A percentile compares a stretch with the other conserved stretches of the same genome.
Evolutionary conservation across 2,888 invertebrate genomes (phyloP).

Genomic region (Drosophila austrosaltans): DNA sequence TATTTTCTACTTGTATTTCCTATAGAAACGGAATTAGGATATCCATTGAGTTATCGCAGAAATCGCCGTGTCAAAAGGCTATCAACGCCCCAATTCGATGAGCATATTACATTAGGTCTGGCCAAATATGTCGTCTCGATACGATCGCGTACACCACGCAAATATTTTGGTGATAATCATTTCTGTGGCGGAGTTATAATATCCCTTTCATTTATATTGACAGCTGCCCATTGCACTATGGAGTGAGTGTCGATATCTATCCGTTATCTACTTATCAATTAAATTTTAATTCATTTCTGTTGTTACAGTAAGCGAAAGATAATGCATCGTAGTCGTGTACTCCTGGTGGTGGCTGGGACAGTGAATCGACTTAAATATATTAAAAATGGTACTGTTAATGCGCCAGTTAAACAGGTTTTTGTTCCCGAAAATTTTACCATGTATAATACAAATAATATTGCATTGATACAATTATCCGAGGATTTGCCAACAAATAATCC

Average conservation of each 20-base stretch:
- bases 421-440: constrained; percentile 51
- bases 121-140: constrained; percentile 58
- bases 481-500: constrained; percentile 47
- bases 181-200: constrained; percentile 59
- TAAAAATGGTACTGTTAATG: background rate
- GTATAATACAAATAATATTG: constrained; percentile 54
- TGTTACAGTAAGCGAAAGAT: constrained; percentile 49
- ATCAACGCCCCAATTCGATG: constrained; percentile 35
- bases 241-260: constrained; percentile 39
- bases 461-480: constrained; percentile 35
- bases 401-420: constrained; percentile 39
- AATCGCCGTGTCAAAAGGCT: constrained; percentile 44
- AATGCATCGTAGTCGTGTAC: constrained; percentile 32
- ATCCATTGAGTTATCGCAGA: background rate
- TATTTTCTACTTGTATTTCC: background rate
- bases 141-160: constrained; percentile 51
- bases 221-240: constrained; percentile 61
- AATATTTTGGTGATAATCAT: constrained; percentile 63
- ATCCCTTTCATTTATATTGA: constrained; percentile 43
- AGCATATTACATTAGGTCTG: accelerated
- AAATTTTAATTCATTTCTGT: background rate
- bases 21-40: background rate
- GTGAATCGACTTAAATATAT: constrained; percentile 40
- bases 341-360: constrained; percentile 57
- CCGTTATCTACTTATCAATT: background rate